Base-by-base conservation (phyloP, 1,140 invertebrate genomes). In the Popillia japonica region DNA sequence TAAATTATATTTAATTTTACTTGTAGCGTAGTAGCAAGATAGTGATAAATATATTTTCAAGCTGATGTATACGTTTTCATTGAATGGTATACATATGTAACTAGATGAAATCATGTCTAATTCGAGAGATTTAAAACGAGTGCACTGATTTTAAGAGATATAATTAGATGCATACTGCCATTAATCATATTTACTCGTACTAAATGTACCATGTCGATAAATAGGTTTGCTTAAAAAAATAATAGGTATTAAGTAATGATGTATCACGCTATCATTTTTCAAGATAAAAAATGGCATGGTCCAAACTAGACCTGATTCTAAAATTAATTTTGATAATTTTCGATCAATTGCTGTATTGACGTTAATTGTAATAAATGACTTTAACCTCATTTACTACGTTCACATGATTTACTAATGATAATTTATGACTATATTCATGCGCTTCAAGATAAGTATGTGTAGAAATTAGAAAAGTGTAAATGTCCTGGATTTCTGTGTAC, bases 241-340 rank as follows among this genome's bases (percentile, higher is more conserved):
- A 55, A 55, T 68, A 68, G 22, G 11, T 27, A 68, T 68, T 68
- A 68, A n/a, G 27, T 68, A 22, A 68, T 68, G 61, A 34, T 68
- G 22, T 23, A 23, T 68, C 22, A 17, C 48, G 14, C 14, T 55
- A 55, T n/a, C 61, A 68, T 68, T 17, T 68, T 68, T 68, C 61
- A 27, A 68, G 22, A 14, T 68, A 23, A 68, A 68, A 68, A 68
- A 34, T 68, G 20, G 7, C 27, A 20, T 14, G 20, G 6, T 27
- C 61, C 22, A 20, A 27, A 68, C 22, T 68, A 23, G 61, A 68
- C 4, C 61, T 22, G 61, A 68, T 68, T 68, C 61, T 68, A 11
- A 23, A 68, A 68, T 68, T 68, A 68, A 68, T 68, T 68, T 68
- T 68, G 61, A 20, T 68, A 68, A 68, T 68, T 68, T 68, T 68